Percentiles rank a stretch among this genome's conserved stretches.
phyloP scores from a whole-genome alignment of 2,888 invertebrate genomes.

The Hanleya hanleyi region DNA sequence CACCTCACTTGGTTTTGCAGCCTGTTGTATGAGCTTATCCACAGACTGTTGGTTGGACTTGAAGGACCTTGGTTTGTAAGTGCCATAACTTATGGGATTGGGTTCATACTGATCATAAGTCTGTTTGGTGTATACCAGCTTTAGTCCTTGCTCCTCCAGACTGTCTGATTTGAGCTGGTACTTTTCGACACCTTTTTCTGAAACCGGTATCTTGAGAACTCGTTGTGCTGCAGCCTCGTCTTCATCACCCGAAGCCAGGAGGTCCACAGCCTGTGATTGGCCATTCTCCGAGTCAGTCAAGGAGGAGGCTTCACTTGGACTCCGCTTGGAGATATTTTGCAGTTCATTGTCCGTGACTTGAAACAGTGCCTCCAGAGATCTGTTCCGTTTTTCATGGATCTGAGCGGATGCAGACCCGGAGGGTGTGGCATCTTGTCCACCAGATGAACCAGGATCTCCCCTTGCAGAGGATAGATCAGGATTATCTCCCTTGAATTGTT shows the following conservation, averaged over 20 bases:
- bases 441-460: too few relatives aligned
- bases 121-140: slow-evolving; percentile 42
- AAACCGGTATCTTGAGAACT: slow-evolving; percentile 18
- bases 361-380: slow-evolving; percentile 68
- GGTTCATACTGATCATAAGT: slow-evolving; percentile 31
- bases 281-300: slow-evolving; percentile 4
- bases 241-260: slow-evolving; percentile 32
- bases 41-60: background rate
- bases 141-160: slow-evolving; percentile 41
- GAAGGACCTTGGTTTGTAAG: slow-evolving; percentile 2
- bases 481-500: too few relatives aligned
- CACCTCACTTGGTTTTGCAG: background rate
- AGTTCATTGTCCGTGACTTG: slow-evolving; percentile 70
- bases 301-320: background rate
- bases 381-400: slow-evolving; percentile 46
- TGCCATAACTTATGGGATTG: slow-evolving; percentile 22
- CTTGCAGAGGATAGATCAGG: too few relatives aligned
- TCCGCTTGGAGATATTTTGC: slow-evolving; percentile 58
- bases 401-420: background rate
- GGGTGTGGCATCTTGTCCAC: too few relatives aligned
- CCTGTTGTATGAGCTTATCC: slow-evolving; percentile 4
- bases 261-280: slow-evolving; percentile 12
- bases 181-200: slow-evolving; percentile 30
- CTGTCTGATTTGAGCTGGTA: slow-evolving; percentile 43
- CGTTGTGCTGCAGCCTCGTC: slow-evolving; percentile 10